phyloP scores from a whole-genome alignment of 2,888 invertebrate species.

The Caenorhabditis sp. region DNA sequence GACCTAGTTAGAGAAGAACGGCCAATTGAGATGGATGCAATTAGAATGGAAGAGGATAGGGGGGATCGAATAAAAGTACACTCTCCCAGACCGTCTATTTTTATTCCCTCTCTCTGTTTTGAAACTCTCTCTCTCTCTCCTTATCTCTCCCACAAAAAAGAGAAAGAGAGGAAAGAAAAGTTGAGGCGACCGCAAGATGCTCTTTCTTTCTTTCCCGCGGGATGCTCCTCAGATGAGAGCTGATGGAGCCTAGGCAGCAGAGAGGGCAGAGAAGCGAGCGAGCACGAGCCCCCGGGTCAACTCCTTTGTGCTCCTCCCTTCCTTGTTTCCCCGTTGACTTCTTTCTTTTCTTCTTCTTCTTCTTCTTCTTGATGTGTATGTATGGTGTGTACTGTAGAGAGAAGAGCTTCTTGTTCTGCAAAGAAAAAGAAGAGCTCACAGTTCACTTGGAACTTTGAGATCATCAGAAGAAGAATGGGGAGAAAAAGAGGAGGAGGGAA shows the following conservation, averaged over 20 bases:
- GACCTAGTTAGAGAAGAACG: no score
- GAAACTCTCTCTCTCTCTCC: not conserved
- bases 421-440: not conserved
- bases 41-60: no score
- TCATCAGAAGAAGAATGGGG: not conserved
- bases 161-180: constrained; percentile 2
- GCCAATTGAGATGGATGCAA: no score
- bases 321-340: no score
- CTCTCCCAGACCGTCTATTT: no score
- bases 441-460: not conserved
- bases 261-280: constrained; percentile 18
- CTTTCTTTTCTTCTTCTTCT: not conserved
- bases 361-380: not conserved
- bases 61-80: no score
- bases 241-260: no score
- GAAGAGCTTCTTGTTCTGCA: not conserved
- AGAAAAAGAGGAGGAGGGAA: not conserved
- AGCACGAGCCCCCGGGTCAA: constrained; percentile 4
- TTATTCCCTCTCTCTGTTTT: not conserved
- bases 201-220: constrained; percentile 10
- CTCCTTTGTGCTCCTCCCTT: constrained; percentile 10
- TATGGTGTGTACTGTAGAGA: constrained; percentile 7
- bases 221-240: not conserved
- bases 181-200: constrained; percentile 10
- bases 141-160: no score